Percentiles rank a stretch among this genome's conserved stretches.
phyloP scores from a whole-genome alignment of 2,797 vertebrate species.

The Triplophysa bombifrons region DNA sequence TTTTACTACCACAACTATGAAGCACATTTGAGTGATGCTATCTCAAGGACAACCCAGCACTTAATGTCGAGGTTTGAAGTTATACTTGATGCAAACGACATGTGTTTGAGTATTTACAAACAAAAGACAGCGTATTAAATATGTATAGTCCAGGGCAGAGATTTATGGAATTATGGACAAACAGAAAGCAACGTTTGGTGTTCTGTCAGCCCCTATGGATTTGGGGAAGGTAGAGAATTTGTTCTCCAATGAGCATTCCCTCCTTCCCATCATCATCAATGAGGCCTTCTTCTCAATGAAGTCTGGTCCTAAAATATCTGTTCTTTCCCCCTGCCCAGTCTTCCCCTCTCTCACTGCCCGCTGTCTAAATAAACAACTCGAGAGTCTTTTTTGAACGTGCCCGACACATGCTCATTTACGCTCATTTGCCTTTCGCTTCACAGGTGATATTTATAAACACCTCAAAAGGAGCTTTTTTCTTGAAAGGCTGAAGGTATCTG shows the following conservation, averaged over 20 bases:
- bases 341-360: conserved; percentile 53
- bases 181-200: conserved; percentile 12
- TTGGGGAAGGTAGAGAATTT: conserved; percentile 31
- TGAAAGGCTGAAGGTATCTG: conserved; percentile 38
- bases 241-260: conserved; percentile 44
- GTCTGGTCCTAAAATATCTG: conserved; percentile 64
- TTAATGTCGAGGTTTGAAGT: neutral
- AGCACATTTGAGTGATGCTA: no score
- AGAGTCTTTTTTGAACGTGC: conserved; percentile 67
- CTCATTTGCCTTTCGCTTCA: conserved; percentile 32
- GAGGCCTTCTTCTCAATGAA: conserved; percentile 66
- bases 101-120: conserved; percentile 4
- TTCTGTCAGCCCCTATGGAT: neutral
- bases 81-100: no score
- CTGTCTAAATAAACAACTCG: conserved; percentile 77
- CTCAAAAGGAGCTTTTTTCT: conserved; percentile 64
- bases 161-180: neutral
- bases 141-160: neutral
- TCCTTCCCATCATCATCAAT: conserved; percentile 51
- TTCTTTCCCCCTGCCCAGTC: conserved; percentile 18
- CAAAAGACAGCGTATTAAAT: conserved; percentile 1
- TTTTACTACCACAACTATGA: neutral
- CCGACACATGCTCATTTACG: conserved; percentile 39
- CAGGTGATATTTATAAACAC: conserved; percentile 74
- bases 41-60: neutral